Conservation (phyloP, 2,797 vertebrate species). For the Poeciliopsis presidionis region DNA sequence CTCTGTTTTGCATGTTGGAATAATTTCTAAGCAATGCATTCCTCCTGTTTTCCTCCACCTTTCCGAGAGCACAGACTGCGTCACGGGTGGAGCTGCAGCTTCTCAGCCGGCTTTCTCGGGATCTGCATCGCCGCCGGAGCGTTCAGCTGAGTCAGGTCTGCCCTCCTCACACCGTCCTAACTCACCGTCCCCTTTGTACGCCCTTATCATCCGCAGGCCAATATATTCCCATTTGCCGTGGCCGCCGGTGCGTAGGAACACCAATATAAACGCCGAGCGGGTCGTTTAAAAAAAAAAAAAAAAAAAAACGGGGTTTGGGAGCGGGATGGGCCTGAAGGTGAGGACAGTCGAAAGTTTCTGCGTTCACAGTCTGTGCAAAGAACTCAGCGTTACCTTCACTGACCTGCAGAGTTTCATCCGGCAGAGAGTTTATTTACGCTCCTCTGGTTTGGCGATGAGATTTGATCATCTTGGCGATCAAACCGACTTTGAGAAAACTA, state of each 20-base stretch:
- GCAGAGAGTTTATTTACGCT: neutral
- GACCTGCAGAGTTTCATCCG: neutral
- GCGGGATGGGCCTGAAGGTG: slow-evolving; percentile 32
- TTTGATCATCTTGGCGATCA: no score
- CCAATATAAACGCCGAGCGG: slow-evolving; percentile 48
- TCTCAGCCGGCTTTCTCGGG: slow-evolving; percentile 24
- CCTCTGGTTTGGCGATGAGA: neutral
- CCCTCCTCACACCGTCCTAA: neutral
- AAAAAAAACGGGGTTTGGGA: no score
- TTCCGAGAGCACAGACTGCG: slow-evolving; percentile 7
- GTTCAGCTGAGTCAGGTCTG: slow-evolving; percentile 65
- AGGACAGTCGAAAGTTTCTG: slow-evolving; percentile 27
- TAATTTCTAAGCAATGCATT: slow-evolving; percentile 34
- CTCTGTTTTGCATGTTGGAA: slow-evolving; percentile 55
- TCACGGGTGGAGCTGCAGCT: slow-evolving; percentile 21
- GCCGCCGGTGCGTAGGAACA: slow-evolving; percentile 43
- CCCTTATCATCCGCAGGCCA: slow-evolving; percentile 51
- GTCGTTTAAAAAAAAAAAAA: slow-evolving; percentile 18
- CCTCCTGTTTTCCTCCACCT: slow-evolving; percentile 7
- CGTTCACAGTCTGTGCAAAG: slow-evolving; percentile 19
- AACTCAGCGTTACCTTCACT: neutral
- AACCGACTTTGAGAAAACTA: neutral
- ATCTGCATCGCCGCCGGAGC: slow-evolving; percentile 29
- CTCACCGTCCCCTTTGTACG: slow-evolving; percentile 35
- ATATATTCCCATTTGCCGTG: slow-evolving; percentile 56